These are phyloP conservation scores for Hypercompe scribonia DNA, from an alignment of 2,888 invertebrate species.

Conservation along the genomic window DNA sequence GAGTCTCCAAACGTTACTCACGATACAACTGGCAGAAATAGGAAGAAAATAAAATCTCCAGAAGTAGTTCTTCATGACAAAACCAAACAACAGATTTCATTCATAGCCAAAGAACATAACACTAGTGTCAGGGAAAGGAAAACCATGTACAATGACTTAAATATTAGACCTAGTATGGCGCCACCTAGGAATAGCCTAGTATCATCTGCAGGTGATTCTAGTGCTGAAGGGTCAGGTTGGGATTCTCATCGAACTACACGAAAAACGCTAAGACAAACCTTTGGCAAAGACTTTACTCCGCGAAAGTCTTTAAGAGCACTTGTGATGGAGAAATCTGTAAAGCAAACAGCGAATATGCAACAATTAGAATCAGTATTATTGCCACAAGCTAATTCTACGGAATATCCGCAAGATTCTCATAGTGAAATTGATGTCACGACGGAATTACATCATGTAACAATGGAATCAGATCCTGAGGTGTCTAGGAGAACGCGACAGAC, in stretches of 20 bases:
- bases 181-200: constrained; percentile 64
- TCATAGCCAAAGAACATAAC: constrained; percentile 57
- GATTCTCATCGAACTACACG: constrained; percentile 79
- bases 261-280: constrained; percentile 76
- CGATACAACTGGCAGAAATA: constrained; percentile 63
- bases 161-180: constrained; percentile 60
- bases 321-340: constrained; percentile 79
- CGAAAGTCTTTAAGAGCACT: constrained; percentile 76
- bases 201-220: constrained; percentile 69
- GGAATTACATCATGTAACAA: constrained; percentile 16
- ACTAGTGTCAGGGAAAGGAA: constrained; percentile 66
- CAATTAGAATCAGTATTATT: constrained; percentile 55
- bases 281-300: constrained; percentile 75
- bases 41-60: constrained; percentile 62
- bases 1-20: constrained; percentile 57
- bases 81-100: constrained; percentile 59
- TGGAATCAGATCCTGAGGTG: constrained; percentile 60
- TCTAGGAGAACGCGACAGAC: constrained; percentile 62
- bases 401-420: constrained; percentile 51
- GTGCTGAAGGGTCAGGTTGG: constrained; percentile 77
- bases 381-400: constrained; percentile 64
- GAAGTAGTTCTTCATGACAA: constrained; percentile 65
- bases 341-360: constrained; percentile 60
- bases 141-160: constrained; percentile 56
- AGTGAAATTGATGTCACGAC: constrained; percentile 36